Percentiles rank a stretch among this genome's conserved stretches.
These are phyloP conservation scores for Elachura formosa DNA, from an alignment of 2,113 vertebrate species.

Conservation along the genomic window DNA sequence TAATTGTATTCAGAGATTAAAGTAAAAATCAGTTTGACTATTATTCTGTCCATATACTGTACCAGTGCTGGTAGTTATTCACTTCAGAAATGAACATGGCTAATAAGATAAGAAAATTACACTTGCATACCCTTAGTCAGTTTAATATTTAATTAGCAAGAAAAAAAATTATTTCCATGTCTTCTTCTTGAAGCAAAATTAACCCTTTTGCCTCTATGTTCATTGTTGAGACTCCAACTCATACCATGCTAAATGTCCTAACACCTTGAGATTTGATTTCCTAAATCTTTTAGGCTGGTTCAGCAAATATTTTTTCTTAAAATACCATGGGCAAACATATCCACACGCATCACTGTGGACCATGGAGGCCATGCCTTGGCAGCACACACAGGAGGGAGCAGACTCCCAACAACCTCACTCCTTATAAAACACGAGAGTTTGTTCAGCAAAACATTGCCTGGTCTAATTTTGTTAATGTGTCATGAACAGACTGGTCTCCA, in stretches of 20 bases:
- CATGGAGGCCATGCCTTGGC: background rate
- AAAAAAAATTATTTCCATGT: constrained; percentile 35
- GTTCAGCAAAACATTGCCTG: background rate
- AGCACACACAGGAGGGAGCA: background rate
- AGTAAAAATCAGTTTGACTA: constrained; percentile 70
- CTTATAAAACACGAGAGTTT: background rate
- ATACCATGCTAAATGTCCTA: background rate
- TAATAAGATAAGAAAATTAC: constrained; percentile 75
- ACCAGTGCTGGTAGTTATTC: constrained; percentile 65
- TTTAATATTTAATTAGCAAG: constrained; percentile 65
- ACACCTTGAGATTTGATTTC: background rate
- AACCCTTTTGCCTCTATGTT: constrained; percentile 17
- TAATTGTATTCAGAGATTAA: constrained; percentile 75
- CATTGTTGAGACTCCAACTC: background rate
- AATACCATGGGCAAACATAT: background rate
- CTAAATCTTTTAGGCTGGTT: background rate
- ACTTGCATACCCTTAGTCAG: constrained; percentile 59
- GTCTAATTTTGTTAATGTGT: constrained; percentile 13
- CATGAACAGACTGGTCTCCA: constrained; percentile 2
- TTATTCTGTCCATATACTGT: constrained; percentile 67
- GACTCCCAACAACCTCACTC: background rate
- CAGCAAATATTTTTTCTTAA: background rate
- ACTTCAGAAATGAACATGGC: constrained; percentile 71
- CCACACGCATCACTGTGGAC: accelerated
- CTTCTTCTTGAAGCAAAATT: constrained; percentile 45